Base-by-base conservation (phyloP, 2,888 invertebrate species). In the Tenthredo notha region DNA sequence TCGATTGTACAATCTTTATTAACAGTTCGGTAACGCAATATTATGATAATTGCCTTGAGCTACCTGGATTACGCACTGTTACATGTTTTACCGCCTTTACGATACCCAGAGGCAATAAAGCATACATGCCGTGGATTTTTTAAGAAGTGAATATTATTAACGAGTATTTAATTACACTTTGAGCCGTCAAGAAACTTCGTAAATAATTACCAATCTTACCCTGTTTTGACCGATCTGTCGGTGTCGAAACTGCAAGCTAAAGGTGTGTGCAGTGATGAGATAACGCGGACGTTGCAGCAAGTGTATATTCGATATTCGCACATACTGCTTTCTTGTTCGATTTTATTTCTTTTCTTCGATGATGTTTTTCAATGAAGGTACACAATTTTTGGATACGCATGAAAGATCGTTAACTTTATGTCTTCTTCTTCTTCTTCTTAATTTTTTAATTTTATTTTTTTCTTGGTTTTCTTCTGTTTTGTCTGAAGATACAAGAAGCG, bases 141-240 rank as follows among this genome's bases (percentile, higher is more conserved):
- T 5, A 25, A 18, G 15, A 15, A 25, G 85, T 86, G 84, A n/a
- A 18, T 84, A 80, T 87, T 86, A 86, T 87, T 87, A 86, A 87
- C 85, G 87, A 86, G 80, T 67, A 80, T 84, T 84, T 84, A 86
- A 87, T 87, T 15, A 65, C 85, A 85, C 86, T 85, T 61, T 61
- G 70, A 84, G 84, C 84, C 77, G 85, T 85, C 82, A 80, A 61
- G 43, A 58, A 40, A 33, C 1, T 83, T 77, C 86, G 85, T 87
- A 7, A 67, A 33, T 33, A 29, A 61, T 61, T 61, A 61, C 25
- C 61, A 25, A 61, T 61, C 61, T 61, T 4, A 2, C 25, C 21
- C 25, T 61, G 10, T 25, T 61, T 61, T 61, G 9, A 61, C 25
- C 25, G 61, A 61, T 10, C 61, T 61, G 21, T 61, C 25, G 61